A percentile compares a stretch with the other conserved stretches of the same genome.
These are phyloP conservation scores for Periphyllus acericola DNA, from an alignment of 2,888 invertebrate genomes.

Conservation along the genomic window DNA sequence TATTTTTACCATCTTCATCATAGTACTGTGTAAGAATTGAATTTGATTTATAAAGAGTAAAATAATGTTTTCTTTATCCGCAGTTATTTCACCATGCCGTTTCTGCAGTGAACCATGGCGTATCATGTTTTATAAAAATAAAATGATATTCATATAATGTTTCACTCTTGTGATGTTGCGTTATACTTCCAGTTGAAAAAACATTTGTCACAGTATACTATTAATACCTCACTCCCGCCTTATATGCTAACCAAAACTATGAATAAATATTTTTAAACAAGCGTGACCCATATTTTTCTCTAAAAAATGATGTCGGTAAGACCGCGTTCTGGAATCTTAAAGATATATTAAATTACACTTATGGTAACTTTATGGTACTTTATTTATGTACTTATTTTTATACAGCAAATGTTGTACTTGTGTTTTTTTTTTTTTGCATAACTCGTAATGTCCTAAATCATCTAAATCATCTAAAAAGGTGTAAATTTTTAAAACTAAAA, in stretches of 20 bases:
- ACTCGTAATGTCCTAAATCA: neutral
- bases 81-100: no score
- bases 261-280: slow-evolving; percentile 36
- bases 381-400: neutral
- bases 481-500: no score
- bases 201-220: slow-evolving; percentile 6
- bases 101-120: no score
- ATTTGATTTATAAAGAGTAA: no score
- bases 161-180: neutral
- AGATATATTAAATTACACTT: neutral
- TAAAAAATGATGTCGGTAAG: neutral
- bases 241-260: slow-evolving; percentile 1
- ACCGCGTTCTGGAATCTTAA: neutral
- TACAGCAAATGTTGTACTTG: neutral
- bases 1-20: neutral
- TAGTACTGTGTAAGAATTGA: neutral
- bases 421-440: neutral
- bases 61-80: no score
- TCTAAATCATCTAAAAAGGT: neutral
- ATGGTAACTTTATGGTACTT: neutral
- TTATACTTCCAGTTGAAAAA: neutral
- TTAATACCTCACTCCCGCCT: slow-evolving; percentile 3
- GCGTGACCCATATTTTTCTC: slow-evolving; percentile 26
- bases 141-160: neutral
- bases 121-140: no score